Percentiles rank a stretch among this genome's conserved stretches.
Conservation (phyloP, 1,140 invertebrate genomes). For the Eufriesea mexicana region DNA sequence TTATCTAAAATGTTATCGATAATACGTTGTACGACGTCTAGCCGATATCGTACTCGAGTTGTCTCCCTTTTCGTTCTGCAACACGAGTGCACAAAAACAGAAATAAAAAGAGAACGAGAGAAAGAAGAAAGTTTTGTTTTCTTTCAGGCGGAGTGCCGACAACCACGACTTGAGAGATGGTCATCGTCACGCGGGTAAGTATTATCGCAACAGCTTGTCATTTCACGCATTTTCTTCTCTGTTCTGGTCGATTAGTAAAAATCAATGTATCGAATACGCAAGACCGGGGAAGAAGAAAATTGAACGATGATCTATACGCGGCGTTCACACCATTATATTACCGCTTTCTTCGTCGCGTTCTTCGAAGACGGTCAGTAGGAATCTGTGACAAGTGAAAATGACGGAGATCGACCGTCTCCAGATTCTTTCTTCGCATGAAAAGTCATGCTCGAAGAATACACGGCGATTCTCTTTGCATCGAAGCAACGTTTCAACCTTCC, state of each 20-base stretch:
- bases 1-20: constrained; percentile 11
- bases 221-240: neutral
- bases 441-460: constrained; percentile 5
- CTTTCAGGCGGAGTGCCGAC: constrained; percentile 77
- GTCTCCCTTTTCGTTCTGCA: neutral
- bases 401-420: constrained; percentile 36
- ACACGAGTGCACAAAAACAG: neutral
- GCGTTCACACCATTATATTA: constrained; percentile 10
- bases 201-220: neutral
- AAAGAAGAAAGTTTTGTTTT: constrained; percentile 22
- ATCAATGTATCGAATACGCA: neutral
- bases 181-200: constrained; percentile 88
- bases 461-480: neutral
- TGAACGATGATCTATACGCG: neutral
- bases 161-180: constrained; percentile 83
- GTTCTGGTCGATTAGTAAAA: neutral
- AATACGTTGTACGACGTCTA: neutral
- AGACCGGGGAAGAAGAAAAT: neutral
- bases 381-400: constrained; percentile 79
- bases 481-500: neutral
- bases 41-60: neutral
- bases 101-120: neutral
- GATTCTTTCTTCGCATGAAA: constrained; percentile 51
- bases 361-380: constrained; percentile 78
- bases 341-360: constrained; percentile 58